Evolutionary conservation across 2,888 invertebrate species (phyloP).

Genomic region (Ophioninae sp.): DNA sequence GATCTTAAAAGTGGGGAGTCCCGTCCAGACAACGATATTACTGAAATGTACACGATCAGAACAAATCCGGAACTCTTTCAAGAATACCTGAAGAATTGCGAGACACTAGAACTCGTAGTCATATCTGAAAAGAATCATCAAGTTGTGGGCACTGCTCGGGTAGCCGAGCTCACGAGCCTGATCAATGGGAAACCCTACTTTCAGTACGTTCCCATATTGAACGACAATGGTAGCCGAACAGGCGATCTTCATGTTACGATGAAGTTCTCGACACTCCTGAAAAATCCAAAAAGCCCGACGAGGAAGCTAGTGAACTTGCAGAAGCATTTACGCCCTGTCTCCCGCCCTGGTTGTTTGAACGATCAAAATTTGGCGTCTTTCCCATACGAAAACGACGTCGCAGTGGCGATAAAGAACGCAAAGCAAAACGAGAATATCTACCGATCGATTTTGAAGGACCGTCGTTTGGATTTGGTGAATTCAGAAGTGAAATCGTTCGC

Average conservation of each 20-base stretch:
- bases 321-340: not conserved
- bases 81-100: constrained; percentile 78
- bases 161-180: constrained; percentile 73
- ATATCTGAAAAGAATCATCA: constrained; percentile 70
- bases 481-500: constrained; percentile 63
- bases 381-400: constrained; percentile 48
- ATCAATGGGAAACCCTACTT: constrained; percentile 70
- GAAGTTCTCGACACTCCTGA: constrained; percentile 66
- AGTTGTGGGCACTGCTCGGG: constrained; percentile 73
- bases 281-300: constrained; percentile 34
- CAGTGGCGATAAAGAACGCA: constrained; percentile 56
- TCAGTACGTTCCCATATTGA: constrained; percentile 75
- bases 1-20: constrained; percentile 68
- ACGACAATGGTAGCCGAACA: constrained; percentile 71
- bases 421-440: constrained; percentile 67
- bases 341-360: not conserved
- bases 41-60: constrained; percentile 74
- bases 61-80: constrained; percentile 76
- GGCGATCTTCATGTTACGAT: constrained; percentile 77
- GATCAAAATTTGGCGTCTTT: constrained; percentile 15
- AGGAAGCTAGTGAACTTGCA: constrained; percentile 19
- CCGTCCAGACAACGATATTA: constrained; percentile 66
- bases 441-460: constrained; percentile 71
- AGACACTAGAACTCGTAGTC: constrained; percentile 74
- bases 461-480: constrained; percentile 61